Evolutionary conservation across 2,113 vertebrate species (phyloP), one percentile per base, ranked within the genome.

Genomic region (Ciconia maguari): DNA sequence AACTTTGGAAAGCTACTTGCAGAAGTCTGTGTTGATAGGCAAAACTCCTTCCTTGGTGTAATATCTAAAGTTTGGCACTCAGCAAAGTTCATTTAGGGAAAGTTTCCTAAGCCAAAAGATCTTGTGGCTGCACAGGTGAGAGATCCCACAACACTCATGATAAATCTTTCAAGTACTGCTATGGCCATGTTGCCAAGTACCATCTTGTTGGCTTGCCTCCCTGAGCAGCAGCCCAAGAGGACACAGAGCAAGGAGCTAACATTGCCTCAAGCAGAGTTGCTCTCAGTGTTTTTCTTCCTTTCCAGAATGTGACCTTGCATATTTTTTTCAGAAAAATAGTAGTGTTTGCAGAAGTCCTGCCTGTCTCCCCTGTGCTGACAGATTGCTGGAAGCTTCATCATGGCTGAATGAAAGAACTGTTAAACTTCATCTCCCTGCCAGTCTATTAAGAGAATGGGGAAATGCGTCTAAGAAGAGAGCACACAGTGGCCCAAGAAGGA

Each of bases 371-470:
- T 66, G 68, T 65, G 81, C 75, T 82, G 92, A 96, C 84, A 95
- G 89, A 70, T 49, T 93, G 82, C 72, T 93, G 89, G 75, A 96
- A 91, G 46, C 38, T 80, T 89, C 86, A 81, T 34, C 30, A 25
- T 30, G 69, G 68, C 29, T 83, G 62, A 90, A 95, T 74, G 77
- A 88, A 81, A 22, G 49, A 94, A 89, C 71, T 89, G 86, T 41
- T 89, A 91, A 72, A 95, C 91, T 95, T 76, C 49, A 55, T 76
- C 66, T 83, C 17, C 62, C 46, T 95, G 93, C 89, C 78, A 95
- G 82, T 88, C 70, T 80, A 38, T 77, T 95, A 94, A 55, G 38
- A 85, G 62, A 70, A 46, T 2, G 5, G 58, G 46, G 68, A 94
- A 94, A 87, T 25, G 32, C 0, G 25, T 55, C 48, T 72, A 79